Evolutionary conservation across 2,113 vertebrate genomes (phyloP).

Genomic region (Charadrius vociferus): DNA sequence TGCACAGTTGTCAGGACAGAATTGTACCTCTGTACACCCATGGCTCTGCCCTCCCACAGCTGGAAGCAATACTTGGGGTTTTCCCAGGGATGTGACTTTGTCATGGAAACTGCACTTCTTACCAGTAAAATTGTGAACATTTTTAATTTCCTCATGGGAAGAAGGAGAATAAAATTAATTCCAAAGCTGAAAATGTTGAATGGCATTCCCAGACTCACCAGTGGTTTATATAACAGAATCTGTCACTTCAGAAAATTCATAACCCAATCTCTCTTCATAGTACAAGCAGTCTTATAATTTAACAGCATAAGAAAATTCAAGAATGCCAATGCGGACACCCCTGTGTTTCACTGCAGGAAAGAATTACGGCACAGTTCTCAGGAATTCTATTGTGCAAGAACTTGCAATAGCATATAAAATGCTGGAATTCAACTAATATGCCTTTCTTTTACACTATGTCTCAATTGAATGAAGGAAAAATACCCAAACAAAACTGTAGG

Average conservation of each 20-base stretch:
- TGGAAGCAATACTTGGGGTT: neutral
- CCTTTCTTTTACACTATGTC: neutral
- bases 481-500: neutral
- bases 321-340: conserved; percentile 49
- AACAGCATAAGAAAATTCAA: conserved; percentile 48
- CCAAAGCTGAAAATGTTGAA: conserved; percentile 30
- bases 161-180: conserved; percentile 53
- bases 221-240: neutral
- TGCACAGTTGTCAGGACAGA: neutral
- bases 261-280: conserved; percentile 32
- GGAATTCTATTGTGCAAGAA: conserved; percentile 49
- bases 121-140: neutral
- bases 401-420: conserved; percentile 27
- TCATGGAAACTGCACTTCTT: conserved; percentile 20
- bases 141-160: conserved; percentile 12
- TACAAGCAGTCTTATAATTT: conserved; percentile 57
- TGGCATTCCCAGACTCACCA: conserved; percentile 20
- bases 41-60: neutral
- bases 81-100: conserved; percentile 34
- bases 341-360: conserved; percentile 59
- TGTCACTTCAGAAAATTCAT: conserved; percentile 41
- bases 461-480: conserved; percentile 8
- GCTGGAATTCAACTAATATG: conserved; percentile 7
- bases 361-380: conserved; percentile 46
- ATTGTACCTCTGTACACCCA: neutral